Evolutionary conservation across 2,113 vertebrate genomes (phyloP), one percentile per base, ranked within the genome.

Genomic region (Piaya cayana): DNA sequence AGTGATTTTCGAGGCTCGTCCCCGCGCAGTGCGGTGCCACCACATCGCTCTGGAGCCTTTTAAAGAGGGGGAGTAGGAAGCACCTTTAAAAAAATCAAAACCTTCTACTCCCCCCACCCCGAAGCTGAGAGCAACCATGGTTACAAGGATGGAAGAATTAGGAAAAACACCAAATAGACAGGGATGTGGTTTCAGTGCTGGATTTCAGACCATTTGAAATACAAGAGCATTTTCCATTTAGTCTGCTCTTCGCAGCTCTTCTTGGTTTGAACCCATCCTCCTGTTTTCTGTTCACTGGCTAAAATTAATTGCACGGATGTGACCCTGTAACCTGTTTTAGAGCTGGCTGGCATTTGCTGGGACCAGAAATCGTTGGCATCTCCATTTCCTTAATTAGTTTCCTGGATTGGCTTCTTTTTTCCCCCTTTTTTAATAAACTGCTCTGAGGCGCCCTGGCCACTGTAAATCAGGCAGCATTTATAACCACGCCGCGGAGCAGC

Each of bases 341-440:
- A 88, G 95, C 83, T 13, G 86, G 47, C 72, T 89, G 83, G 37
- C 63, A 23, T 68, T 60, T 37, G 62, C 89, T 50, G 86, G 64
- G 82, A 62, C 58, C 43, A 65, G 70, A 72, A 87, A 87, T 71
- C 58, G 5, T 21, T 62, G 81, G 50, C 82, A 58, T 72, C 89
- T 97, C 91, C 84, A 55, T 93, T 82, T 76, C 91, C 89, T 95
- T 89, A 92, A 95, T 94, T 89, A 93, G 84, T 76, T 92, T 79
- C 60, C 92, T 82, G 70, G 63, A 32, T 18, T 36, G 59, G 56
- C 14, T 70, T 45, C 34, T 72, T 70, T 49, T 55, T 26, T 20
- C 34, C 22, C 22, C 16, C 11, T 9, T 37, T 67, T 71, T 77
- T 69, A 87, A 93, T 85, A 53, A 82, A 68, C 70, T 34, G 56